Evolutionary conservation across 1,140 invertebrate genomes (phyloP), one percentile per base, ranked within the genome.

Genomic region (Ylistrum balloti): DNA sequence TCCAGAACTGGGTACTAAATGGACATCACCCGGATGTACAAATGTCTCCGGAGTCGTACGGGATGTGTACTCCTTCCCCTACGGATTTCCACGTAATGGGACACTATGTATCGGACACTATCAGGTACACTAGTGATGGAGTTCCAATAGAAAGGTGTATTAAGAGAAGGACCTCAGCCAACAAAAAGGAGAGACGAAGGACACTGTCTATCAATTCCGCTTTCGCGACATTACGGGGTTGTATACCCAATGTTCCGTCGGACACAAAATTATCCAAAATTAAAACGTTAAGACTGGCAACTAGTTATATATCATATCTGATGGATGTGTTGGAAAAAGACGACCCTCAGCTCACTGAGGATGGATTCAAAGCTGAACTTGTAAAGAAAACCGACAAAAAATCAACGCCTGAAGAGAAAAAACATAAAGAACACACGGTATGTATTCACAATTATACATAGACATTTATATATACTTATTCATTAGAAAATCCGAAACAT

Each of bases 201-300:
- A 99, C 99, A 0, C 98, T 98, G 96, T 99, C 98, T 92, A 99
- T 99, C 92, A 99, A 99, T 96, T 98, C 98, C 90, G 99, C 99
- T 0, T 99, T 99, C 95, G 97, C 98, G 0, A 98, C 98, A 94
- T 97, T 99, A 0, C 96, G 99, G 3, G 98, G 99, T 90, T 98
- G 98, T 95, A 99, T 99, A 93, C 99, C 99, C 0, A 99, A 99
- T 94, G 98, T 99, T 10, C 99, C 99, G 0, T 97, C 98, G 0
- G 99, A 99, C 95, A 99, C 99, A 0, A 99, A 99, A 96, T 96
- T 99, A 86, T 97, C 97, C 45, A 97, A 97, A 94, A 97, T 97
- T 35, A 97, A 97, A 93, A 97, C 97, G 15, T 93, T 97, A 41
- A 93, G 96, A 48, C 93, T 97, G 89, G 97, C 97, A 13, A 97